phyloP scores from a whole-genome alignment of 1,140 invertebrate genomes.

The Octopus bimaculoides region DNA sequence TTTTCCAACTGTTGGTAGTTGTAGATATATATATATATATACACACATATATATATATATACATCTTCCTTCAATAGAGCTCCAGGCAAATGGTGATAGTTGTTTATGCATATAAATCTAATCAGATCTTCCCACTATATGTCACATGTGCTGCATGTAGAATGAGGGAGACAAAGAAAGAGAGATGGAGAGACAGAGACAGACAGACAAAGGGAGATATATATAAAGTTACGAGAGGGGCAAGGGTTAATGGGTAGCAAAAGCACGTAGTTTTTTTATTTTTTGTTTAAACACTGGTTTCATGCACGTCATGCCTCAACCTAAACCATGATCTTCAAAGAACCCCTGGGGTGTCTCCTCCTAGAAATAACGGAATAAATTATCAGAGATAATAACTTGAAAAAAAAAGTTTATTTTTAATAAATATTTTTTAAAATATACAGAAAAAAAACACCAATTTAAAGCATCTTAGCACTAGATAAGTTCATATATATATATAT shows the following conservation, averaged over 20 bases:
- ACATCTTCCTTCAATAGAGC: not conserved
- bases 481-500: no score
- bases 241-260: no score
- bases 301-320: slow-evolving; percentile 63
- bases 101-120: slow-evolving; percentile 2
- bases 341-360: slow-evolving; percentile 98
- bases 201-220: no score
- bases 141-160: not conserved
- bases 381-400: slow-evolving; percentile 24
- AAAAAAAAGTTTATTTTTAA: not conserved
- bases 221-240: no score
- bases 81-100: not conserved
- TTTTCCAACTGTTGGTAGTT: not conserved
- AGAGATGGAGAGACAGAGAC: not conserved
- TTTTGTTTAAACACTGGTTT: slow-evolving; percentile 8
- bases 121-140: slow-evolving; percentile 5
- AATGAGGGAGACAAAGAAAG: not conserved
- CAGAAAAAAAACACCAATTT: not conserved
- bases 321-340: slow-evolving; percentile 97
- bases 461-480: not conserved
- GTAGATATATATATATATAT: no score
- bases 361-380: slow-evolving; percentile 59
- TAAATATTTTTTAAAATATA: not conserved
- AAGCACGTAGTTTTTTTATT: no score
- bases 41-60: not conserved